Conservation (phyloP, 2,797 vertebrate genomes). For the Danio kyathit region DNA sequence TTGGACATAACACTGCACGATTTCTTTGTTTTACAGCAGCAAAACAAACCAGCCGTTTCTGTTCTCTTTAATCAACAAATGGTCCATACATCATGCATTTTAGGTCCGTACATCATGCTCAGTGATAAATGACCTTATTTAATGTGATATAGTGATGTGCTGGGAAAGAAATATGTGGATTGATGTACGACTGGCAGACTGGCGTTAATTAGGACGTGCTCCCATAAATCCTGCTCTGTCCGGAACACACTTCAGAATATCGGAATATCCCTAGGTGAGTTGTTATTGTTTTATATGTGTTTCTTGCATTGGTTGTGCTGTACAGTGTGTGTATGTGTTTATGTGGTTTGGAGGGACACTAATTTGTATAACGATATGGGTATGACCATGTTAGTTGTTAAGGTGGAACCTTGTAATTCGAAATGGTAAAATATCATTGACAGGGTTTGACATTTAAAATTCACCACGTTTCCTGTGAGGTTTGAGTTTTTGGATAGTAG, state of each 20-base stretch:
- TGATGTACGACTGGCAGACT: slow-evolving; percentile 53
- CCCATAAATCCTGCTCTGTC: slow-evolving; percentile 34
- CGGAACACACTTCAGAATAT: slow-evolving; percentile 37
- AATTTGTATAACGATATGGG: no score
- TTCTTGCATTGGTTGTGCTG: no score
- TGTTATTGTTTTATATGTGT: no score
- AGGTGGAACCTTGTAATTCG: no score
- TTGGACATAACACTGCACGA: not conserved
- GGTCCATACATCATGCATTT: not conserved
- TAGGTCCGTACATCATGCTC: not conserved
- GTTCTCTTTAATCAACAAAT: slow-evolving; percentile 34
- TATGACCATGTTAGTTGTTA: no score
- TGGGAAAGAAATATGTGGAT: slow-evolving; percentile 37
- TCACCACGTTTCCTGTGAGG: no score
- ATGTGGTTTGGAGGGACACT: no score
- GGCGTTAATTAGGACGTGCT: slow-evolving; percentile 30
- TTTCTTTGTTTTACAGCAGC: not conserved
- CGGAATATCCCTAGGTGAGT: not conserved
- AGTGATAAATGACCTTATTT: slow-evolving; percentile 49
- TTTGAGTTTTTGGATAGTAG: no score
- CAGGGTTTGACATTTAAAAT: no score
- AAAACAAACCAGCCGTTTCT: not conserved
- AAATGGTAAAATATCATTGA: no score
- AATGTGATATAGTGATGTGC: slow-evolving; percentile 37
- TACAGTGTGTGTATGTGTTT: no score